Evolutionary conservation across 2,797 vertebrate species (phyloP).

Genomic region (Pogonophryne albipinna): DNA sequence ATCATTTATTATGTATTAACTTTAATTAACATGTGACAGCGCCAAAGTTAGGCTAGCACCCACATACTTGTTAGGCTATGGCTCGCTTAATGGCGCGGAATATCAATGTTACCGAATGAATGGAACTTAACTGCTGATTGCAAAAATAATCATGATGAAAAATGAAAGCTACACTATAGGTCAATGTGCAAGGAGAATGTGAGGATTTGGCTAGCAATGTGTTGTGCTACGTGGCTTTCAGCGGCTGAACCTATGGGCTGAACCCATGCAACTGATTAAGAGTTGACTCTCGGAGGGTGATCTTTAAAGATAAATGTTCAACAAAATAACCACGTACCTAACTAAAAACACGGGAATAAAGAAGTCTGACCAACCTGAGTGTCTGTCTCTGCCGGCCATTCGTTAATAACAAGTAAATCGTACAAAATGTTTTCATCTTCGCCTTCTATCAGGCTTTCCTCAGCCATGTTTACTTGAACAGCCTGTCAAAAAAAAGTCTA

Average conservation of each 20-base stretch:
- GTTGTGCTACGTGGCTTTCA: slow-evolving; percentile 70
- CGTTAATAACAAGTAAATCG: slow-evolving; percentile 93
- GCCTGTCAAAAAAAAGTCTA: slow-evolving; percentile 74
- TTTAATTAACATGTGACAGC: background rate
- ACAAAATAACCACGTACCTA: slow-evolving; percentile 45
- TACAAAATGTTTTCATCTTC: slow-evolving; percentile 97
- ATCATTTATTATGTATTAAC: background rate
- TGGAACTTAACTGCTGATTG: background rate
- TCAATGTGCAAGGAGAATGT: background rate
- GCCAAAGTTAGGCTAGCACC: background rate
- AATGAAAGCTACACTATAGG: background rate
- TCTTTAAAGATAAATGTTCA: background rate
- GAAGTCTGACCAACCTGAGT: slow-evolving; percentile 87
- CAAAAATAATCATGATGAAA: accelerated
- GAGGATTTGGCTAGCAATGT: too few species aligned
- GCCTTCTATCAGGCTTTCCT: slow-evolving; percentile 65
- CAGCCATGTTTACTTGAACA: slow-evolving; percentile 86
- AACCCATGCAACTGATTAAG: slow-evolving; percentile 1
- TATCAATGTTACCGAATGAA: background rate
- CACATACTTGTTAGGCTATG: background rate
- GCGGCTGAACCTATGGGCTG: background rate
- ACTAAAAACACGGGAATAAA: background rate
- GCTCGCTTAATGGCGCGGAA: background rate
- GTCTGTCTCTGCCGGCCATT: slow-evolving; percentile 95
- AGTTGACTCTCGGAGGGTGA: background rate